A percentile compares a stretch with the other conserved stretches of the same genome.
phyloP scores from a whole-genome alignment of 2,888 invertebrate genomes.

The Meghimatium bilineatum region DNA sequence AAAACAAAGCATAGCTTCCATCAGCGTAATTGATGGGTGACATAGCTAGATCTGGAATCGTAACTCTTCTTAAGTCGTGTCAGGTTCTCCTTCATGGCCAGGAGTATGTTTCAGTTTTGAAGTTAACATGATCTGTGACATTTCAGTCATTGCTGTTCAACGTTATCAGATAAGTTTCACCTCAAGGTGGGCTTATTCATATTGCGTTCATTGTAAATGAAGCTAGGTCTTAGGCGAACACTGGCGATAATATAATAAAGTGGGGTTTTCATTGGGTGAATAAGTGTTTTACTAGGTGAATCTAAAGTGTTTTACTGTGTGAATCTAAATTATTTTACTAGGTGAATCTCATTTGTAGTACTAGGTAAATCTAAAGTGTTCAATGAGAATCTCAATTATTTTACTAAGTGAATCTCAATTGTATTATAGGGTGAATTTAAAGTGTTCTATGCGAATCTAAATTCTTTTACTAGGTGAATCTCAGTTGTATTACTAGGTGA shows the following conservation, averaged over 20 bases:
- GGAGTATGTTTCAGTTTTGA: background rate
- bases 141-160: background rate
- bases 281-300: background rate
- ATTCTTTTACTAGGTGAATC: no score
- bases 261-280: background rate
- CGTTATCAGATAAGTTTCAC: background rate
- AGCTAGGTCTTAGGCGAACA: background rate
- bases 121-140: background rate
- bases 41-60: background rate
- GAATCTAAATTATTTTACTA: no score
- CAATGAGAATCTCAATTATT: no score
- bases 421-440: no score
- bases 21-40: background rate
- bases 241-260: background rate
- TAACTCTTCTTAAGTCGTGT: constrained; percentile 27
- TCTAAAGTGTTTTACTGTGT: background rate
- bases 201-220: background rate
- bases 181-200: background rate
- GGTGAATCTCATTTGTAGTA: no score
- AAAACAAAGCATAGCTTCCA: background rate
- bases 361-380: no score
- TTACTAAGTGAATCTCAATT: no score
- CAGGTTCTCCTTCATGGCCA: background rate
- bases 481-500: no score
- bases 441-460: no score